Evolutionary conservation across 1,140 invertebrate genomes (phyloP), one percentile per base, ranked within the genome.

Genomic region (Pentalonia nigronervosa): DNA sequence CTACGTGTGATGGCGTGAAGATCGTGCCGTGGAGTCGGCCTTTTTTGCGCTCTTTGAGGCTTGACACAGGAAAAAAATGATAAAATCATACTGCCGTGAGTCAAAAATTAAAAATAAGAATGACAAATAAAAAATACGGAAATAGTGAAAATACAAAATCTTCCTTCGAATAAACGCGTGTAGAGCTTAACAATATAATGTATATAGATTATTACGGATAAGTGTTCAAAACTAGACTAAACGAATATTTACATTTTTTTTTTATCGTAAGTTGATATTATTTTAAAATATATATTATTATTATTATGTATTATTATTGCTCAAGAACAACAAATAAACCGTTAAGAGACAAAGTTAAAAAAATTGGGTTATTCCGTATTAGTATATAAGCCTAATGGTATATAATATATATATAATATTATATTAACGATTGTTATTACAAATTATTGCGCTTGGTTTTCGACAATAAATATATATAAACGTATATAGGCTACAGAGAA

Each of bases 321-420:
- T 92, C n/a, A 11, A 92, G 41, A 81, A 91, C 30, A 91, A 91
- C 21, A 25, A 25, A 90, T 36, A 92, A 48, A 92, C 50, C 8
- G 67, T 92, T 53, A 92, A 47, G 0, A 81, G 91, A 36, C 56
- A 91, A 91, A 76, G 34, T 91, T 76, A 81, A 76, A 91, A 76
- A 91, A 47, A 76, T 30, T 91, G 56, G 89, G 53, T 91, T 25
- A 91, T 34, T 34, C 11, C 50, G 81, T 81, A 81, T 92, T 92
- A 92, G 91, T 76, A 76, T 92, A 91, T 91, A 92, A 92, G 91
- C 47, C 91, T 92, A 92, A 92, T 92, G 91, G 91, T 92, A 83
- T 84, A 90, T 86, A 88, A 50, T 89, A 89, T 89, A 89, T 89
- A 86, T 90, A 90, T 83, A 34, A 41, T 83, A 41, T 83, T 83